Percentiles rank a stretch among this genome's conserved stretches.
These are phyloP conservation scores for Hemibagrus wyckioides DNA, from an alignment of 2,113 vertebrate genomes.

Conservation along the genomic window DNA sequence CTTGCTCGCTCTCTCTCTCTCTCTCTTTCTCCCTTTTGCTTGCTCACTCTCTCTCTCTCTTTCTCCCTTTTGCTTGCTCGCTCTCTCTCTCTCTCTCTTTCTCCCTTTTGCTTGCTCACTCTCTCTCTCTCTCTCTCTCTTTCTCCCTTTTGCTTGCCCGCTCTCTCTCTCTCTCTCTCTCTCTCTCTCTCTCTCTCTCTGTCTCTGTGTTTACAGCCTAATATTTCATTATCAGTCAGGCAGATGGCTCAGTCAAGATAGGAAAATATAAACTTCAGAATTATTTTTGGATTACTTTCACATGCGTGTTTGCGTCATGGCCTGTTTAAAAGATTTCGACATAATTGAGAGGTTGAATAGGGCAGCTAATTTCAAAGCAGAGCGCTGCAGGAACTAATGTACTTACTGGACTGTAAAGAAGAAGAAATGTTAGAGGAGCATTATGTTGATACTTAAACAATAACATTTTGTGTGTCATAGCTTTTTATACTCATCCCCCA, in stretches of 20 bases:
- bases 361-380: neutral
- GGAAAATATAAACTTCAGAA: neutral
- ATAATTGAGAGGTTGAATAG: neutral
- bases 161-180: too few species aligned
- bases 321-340: neutral
- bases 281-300: neutral
- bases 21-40: neutral
- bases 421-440: neutral
- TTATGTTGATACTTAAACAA: neutral
- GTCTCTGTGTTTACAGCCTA: neutral
- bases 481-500: neutral
- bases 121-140: neutral
- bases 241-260: neutral
- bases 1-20: too few species aligned
- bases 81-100: neutral
- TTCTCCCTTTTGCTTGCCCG: too few species aligned
- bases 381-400: neutral
- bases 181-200: neutral
- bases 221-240: conserved; percentile 1
- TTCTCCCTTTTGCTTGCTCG: neutral
- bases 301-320: neutral
- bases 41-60: too few species aligned
- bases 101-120: neutral
- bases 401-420: neutral
- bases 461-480: neutral